Evolutionary conservation across 2,888 invertebrate species (phyloP).

Genomic region (Taenaris catops): DNA sequence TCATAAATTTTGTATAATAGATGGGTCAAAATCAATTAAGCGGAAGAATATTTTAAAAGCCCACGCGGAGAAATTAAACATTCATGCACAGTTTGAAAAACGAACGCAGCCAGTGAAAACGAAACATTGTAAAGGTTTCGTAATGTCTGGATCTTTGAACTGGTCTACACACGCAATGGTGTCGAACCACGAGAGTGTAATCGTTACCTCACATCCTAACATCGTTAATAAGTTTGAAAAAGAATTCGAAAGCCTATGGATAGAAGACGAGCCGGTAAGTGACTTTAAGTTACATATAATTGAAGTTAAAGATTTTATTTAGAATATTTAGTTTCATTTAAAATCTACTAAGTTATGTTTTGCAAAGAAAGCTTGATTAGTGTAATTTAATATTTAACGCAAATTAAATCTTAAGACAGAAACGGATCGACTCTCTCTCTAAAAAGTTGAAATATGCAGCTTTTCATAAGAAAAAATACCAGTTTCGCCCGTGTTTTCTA

Average conservation of each 20-base stretch:
- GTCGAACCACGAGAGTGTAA: constrained; percentile 85
- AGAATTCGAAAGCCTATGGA: constrained; percentile 84
- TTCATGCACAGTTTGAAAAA: constrained; percentile 48
- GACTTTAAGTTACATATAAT: no score
- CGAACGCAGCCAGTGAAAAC: constrained; percentile 36
- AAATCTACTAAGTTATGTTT: no score
- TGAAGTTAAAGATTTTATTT: no score
- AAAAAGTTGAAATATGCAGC: no score
- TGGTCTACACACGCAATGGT: constrained; percentile 87
- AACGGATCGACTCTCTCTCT: no score
- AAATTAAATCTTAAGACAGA: no score
- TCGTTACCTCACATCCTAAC: constrained; percentile 79
- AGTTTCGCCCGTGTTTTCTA: no score
- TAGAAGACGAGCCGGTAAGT: constrained; percentile 61
- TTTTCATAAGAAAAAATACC: no score
- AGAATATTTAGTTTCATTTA: no score
- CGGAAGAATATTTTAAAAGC: constrained; percentile 54
- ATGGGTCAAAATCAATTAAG: constrained; percentile 71
- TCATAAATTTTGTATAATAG: constrained; percentile 88
- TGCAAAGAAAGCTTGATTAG: no score
- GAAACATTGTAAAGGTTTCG: constrained; percentile 54
- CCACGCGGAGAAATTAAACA: constrained; percentile 62
- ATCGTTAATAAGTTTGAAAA: constrained; percentile 76
- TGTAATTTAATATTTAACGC: no score
- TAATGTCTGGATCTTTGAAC: constrained; percentile 87